Conservation (phyloP, 2,113 vertebrate species). For the Gymnogyps californianus region DNA sequence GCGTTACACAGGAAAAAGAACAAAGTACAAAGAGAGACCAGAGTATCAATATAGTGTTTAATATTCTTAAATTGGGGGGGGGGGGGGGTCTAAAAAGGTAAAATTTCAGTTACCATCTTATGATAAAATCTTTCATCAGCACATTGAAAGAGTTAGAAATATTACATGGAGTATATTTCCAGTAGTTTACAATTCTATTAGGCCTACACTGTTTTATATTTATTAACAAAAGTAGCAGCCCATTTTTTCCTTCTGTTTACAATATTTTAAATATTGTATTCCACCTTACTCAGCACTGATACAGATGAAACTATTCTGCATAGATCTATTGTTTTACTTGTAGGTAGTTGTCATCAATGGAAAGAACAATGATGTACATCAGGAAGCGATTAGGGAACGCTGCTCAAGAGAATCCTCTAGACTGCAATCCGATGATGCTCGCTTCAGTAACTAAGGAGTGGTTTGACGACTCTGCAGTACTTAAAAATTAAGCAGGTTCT, state of each 20-base stretch:
- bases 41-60: slow-evolving; percentile 37
- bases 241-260: not conserved
- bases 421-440: not conserved
- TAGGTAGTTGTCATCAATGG: not conserved
- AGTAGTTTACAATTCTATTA: not conserved
- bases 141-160: not conserved
- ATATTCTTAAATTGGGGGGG: not conserved
- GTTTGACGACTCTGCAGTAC: not conserved
- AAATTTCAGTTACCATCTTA: not conserved
- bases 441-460: not conserved
- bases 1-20: not conserved
- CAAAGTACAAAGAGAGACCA: not conserved
- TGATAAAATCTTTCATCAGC: not conserved
- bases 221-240: not conserved
- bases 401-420: not conserved
- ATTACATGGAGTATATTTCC: not conserved
- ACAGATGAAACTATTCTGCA: not conserved
- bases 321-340: not conserved
- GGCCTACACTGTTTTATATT: not conserved
- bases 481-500: not conserved
- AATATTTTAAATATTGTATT: not conserved
- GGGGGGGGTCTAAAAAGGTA: not conserved
- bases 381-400: not conserved
- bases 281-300: not conserved
- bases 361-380: fast-evolving